A percentile compares a stretch with the other conserved stretches of the same genome.
These are phyloP conservation scores for Atherinomorus stipes DNA, from an alignment of 2,113 vertebrate species.

Conservation along the genomic window DNA sequence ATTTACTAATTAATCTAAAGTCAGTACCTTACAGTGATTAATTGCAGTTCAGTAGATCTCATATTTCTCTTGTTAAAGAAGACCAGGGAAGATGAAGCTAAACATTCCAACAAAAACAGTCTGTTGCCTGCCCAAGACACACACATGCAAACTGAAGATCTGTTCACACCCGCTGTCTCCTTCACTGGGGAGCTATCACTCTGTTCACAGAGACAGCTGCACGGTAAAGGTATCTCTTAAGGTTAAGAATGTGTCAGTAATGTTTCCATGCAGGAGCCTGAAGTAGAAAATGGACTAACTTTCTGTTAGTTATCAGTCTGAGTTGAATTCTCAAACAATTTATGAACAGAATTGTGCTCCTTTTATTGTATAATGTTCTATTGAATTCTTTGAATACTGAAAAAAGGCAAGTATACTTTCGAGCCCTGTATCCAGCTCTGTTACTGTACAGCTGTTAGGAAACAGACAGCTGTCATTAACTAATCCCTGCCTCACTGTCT, in stretches of 20 bases:
- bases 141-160: conserved; percentile 17
- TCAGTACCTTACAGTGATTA: background rate
- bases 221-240: conserved; percentile 54
- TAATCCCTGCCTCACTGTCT: conserved; percentile 46
- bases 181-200: conserved; percentile 49
- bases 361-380: background rate
- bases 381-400: background rate
- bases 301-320: background rate
- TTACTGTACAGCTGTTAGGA: conserved; percentile 61
- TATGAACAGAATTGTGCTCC: background rate
- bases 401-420: background rate
- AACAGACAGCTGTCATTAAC: conserved; percentile 59
- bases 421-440: background rate
- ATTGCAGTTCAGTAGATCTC: background rate
- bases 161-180: conserved; percentile 32
- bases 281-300: conserved; percentile 28
- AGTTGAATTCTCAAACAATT: background rate
- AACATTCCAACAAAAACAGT: conserved; percentile 32
- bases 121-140: conserved; percentile 14
- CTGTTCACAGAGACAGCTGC: conserved; percentile 64
- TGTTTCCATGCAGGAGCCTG: conserved; percentile 31
- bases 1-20: background rate
- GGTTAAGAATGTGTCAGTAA: conserved; percentile 46
- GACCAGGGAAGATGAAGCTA: background rate
- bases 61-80: background rate